Base-by-base conservation (phyloP, 2,113 vertebrate species). In the Labeo catla region DNA sequence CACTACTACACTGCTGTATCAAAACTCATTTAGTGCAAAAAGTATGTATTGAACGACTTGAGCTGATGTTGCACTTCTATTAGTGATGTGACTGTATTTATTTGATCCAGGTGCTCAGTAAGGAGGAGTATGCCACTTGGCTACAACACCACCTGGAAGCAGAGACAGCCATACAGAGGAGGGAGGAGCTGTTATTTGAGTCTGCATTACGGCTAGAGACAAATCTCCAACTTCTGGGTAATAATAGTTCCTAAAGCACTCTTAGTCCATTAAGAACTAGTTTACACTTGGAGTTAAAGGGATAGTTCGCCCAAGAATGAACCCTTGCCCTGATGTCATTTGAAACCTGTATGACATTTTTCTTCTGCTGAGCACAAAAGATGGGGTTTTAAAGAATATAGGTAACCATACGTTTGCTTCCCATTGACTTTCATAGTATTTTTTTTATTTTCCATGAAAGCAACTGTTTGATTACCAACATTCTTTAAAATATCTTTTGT, bases 91-190 rank as follows among this genome's bases (percentile, higher is more conserved):
- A 68, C 34, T 84, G 16, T 81, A 8, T 8, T 79, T 50, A 36
- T 63, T 66, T 80, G 19, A 81, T 83, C 28, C 88, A 99, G 98
- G 94, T 97, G 86, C 92, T 99, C 79, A 97, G 93, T 91, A 95
- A 98, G 70, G 97, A 98, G n/a, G 97, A 98, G 21, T 99, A 99
- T 68, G 95, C 97, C 76, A 93, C 93, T 91, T 99, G 98, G 98
- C 91, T 98, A 88, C 96, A 97, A 93, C 91, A 86, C 89, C 98
- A 98, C 93, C 93, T 98, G 74, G 95, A 97, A 92, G 98, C 98
- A 2, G 98, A 99, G 89, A 96, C 97, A 0, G 94, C 97, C 50
- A 91, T 97, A 92, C 97, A 99, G 89, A 96, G 97, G 52, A 93
- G 98, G 0, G 97, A 99, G 87, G 96, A 99, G 90, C 94, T 97